These are phyloP conservation scores for Epistrophe eligans DNA, from an alignment of 2,888 invertebrate species.

Conservation along the genomic window DNA sequence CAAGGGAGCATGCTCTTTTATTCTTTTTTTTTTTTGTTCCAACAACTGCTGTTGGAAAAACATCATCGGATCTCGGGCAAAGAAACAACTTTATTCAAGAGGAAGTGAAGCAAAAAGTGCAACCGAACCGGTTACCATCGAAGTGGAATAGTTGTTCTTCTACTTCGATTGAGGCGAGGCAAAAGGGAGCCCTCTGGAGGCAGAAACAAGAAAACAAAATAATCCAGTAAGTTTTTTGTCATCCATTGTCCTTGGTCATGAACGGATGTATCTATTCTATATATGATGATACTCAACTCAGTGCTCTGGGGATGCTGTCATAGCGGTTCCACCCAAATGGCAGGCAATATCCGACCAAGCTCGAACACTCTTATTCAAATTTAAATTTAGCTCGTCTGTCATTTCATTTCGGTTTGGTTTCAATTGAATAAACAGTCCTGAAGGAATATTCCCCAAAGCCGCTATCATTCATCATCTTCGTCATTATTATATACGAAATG, in stretches of 20 bases:
- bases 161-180: not conserved
- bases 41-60: not conserved
- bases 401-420: conserved; percentile 68
- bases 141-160: conserved; percentile 42
- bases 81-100: conserved; percentile 35
- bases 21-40: not conserved
- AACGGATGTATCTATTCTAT: conserved; percentile 30
- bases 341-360: conserved; percentile 18
- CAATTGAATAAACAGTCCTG: conserved; percentile 71
- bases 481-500: conserved; percentile 34
- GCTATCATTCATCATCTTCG: conserved; percentile 64
- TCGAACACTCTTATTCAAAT: conserved; percentile 55
- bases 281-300: not conserved
- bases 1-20: conserved; percentile 46
- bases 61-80: not conserved
- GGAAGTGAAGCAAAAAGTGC: conserved; percentile 58
- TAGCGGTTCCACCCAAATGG: not conserved
- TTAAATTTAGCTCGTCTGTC: conserved; percentile 47
- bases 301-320: not conserved
- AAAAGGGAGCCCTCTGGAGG: conserved; percentile 13
- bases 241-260: conserved; percentile 58
- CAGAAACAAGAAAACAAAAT: conserved; percentile 50
- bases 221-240: conserved; percentile 36
- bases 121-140: conserved; percentile 53
- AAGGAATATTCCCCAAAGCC: conserved; percentile 42